Evolutionary conservation across 2,113 vertebrate genomes (phyloP), one percentile per base, ranked within the genome.

Genomic region (Microtus pennsylvanicus): DNA sequence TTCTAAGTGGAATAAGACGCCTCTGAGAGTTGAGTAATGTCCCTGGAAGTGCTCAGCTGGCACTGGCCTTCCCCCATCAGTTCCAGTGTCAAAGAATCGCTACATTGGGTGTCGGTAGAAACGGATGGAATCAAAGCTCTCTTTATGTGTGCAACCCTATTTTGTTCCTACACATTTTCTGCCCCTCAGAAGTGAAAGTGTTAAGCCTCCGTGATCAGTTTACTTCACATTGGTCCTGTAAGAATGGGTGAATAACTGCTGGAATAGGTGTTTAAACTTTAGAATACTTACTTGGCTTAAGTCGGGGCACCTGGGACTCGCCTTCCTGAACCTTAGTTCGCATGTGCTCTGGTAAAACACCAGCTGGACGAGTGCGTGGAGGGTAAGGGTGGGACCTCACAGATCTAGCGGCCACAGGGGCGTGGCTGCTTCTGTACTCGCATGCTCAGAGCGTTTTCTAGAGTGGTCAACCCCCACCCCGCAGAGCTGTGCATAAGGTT

Each of bases 191-290:
- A 4, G 7, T 26, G 21, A 38, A 47, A 87, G 24, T 35, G 21
- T 24, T 77, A 50, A 94, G 65, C 45, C 45, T 76, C 33, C 30
- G 11, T 9, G 0, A 50, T 65, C 3, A 28, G 19, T 45, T 88
- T 92, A 52, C 42, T 87, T 85, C 74, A 42, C 58, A 45, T 7
- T 22, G 22, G n/a, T 61, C 77, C 35, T 14, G 12, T 70, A 67
- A 74, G 94, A 95, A n/a, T 26, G 30, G 67, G 24, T 47, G 30
- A 55, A 47, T 33, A 89, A 47, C 7, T 85, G 67, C 50, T 35
- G 74, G 72, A 63, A 67, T 58, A 82, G 87, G 33, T 21, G 81
- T 45, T 52, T 75, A 85, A 93, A 74, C 74, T 82, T 94, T 47
- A 77, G 50, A 80, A 75, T 22, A 81, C 55, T 9, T n/a, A n/a